Percentiles rank a stretch among this genome's conserved stretches.
Conservation (phyloP, 2,888 invertebrate species). For the Meiosimyza decipiens region DNA sequence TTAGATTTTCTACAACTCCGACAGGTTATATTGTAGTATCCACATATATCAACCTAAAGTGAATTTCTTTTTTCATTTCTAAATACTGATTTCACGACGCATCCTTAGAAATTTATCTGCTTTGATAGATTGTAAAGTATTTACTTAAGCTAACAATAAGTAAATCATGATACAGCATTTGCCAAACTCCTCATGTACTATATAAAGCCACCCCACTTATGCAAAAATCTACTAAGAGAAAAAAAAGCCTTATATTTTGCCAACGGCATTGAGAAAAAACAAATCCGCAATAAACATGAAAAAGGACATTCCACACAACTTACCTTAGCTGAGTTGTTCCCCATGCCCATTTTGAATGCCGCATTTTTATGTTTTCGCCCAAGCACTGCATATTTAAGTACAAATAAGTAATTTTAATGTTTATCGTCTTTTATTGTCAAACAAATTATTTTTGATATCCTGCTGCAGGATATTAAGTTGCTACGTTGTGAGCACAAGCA, state of each 20-base stretch:
- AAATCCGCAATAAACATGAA: slow-evolving; percentile 42
- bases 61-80: too few relatives aligned
- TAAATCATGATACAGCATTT: too few relatives aligned
- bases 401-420: slow-evolving; percentile 61
- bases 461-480: slow-evolving; percentile 58
- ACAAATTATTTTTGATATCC: slow-evolving; percentile 65
- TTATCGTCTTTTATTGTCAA: slow-evolving; percentile 66
- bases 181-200: too few relatives aligned
- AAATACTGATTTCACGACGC: too few relatives aligned
- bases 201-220: too few relatives aligned
- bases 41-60: too few relatives aligned
- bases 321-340: slow-evolving; percentile 30
- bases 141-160: too few relatives aligned
- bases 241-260: not conserved
- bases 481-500: slow-evolving; percentile 30
- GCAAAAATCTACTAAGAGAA: not conserved
- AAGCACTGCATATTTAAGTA: slow-evolving; percentile 25
- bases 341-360: slow-evolving; percentile 16
- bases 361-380: slow-evolving; percentile 49
- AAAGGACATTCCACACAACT: slow-evolving; percentile 42
- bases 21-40: too few relatives aligned
- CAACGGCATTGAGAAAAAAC: slow-evolving; percentile 6
- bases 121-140: too few relatives aligned
- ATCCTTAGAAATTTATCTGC: too few relatives aligned
- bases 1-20: too few relatives aligned